Evolutionary conservation across 2,113 vertebrate genomes (phyloP), one percentile per base, ranked within the genome.

Genomic region (Vanacampus margaritifer): DNA sequence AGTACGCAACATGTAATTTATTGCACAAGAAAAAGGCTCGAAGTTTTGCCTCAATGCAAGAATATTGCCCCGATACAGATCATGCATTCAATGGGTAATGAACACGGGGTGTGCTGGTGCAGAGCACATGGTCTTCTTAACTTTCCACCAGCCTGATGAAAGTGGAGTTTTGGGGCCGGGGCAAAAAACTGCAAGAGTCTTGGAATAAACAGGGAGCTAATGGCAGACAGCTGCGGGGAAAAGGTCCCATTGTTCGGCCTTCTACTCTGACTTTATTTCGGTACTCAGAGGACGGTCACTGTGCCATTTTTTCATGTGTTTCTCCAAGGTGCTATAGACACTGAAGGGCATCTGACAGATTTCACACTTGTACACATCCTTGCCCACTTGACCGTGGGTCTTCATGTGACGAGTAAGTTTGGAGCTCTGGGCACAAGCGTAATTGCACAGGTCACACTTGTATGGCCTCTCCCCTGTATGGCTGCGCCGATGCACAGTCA

Each of bases 221-320:
- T 84, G 85, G 79, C 60, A 75, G 80, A 84, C 83, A 84, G 78
- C 75, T 91, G 81, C n/a, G 60, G 83, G 73, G 66, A 37, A 79
- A 85, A 85, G 83, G 81, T 89, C 80, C 83, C 79, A 79, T 79
- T 85, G 84, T 87, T 85, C 77, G 80, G 94, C 93, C 93, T 92
- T 92, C 93, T 98, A 99, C 93, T 99, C 97, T 89, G 97, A 98
- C 94, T 98, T 98, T 93, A 99, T 98, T 93, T 99, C 97, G 92
- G 93, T 96, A 95, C 94, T 99, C 95, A 98, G 94, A 89, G 95
- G 93, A 92, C 96, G 96, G 92, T 99, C 97, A 93, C 95, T 98
- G 96, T 98, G 97, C 97, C 97, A 99, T 94, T 98, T 99, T 96
- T 99, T 99, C 97, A 99, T 98, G 95, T 99, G 97, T 97, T 99